Conservation (phyloP, 2,888 invertebrate species). For the Nephrotoma flavescens region DNA sequence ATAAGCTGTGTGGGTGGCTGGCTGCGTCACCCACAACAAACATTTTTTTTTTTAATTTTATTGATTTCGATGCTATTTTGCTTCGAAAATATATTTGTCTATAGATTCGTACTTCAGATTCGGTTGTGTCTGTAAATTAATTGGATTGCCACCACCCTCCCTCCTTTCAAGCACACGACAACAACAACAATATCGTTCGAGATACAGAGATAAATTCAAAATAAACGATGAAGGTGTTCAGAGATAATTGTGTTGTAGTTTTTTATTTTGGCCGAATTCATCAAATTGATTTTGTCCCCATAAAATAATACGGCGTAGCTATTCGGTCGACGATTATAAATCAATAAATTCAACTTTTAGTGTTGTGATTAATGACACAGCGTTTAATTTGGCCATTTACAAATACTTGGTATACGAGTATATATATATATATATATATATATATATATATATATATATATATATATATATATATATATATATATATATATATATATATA, state of each 20-base stretch:
- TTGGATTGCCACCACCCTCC: not conserved
- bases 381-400: not conserved
- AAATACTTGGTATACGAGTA: not conserved
- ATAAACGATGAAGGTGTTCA: not conserved
- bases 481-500: not conserved
- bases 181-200: not conserved
- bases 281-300: not conserved
- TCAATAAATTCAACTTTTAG: not conserved
- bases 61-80: not conserved
- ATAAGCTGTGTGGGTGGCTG: not conserved
- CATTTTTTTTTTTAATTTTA: not conserved
- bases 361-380: not conserved
- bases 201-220: not conserved
- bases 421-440: too few relatives aligned
- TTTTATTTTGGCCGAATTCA: not conserved
- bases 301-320: not conserved
- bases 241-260: not conserved
- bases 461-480: too few relatives aligned
- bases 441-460: not conserved
- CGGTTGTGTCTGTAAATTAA: not conserved
- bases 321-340: not conserved
- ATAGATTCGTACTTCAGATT: not conserved
- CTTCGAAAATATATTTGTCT: not conserved
- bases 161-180: not conserved
- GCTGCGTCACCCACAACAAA: not conserved